Conservation (phyloP, 2,113 vertebrate genomes). For the Erythrocercus mccallii region DNA sequence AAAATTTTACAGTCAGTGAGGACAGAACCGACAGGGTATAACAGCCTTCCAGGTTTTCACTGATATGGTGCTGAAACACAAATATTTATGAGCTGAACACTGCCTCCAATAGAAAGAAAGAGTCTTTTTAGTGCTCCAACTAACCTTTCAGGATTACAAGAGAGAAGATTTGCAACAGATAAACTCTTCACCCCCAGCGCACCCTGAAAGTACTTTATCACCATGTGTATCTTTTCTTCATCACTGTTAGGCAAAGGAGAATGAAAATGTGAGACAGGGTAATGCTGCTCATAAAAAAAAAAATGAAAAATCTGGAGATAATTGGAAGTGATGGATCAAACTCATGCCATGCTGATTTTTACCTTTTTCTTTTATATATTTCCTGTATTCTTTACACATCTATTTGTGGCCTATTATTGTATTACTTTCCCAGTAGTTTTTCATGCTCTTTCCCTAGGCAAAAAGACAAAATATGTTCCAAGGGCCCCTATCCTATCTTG, state of each 20-base stretch:
- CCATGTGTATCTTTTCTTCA: neutral
- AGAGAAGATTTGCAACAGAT: neutral
- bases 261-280: neutral
- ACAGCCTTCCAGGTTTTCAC: conserved; percentile 20
- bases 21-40: conserved; percentile 43
- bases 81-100: conserved; percentile 61
- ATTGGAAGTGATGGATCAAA: neutral
- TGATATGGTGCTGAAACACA: conserved; percentile 58
- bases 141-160: neutral
- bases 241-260: neutral
- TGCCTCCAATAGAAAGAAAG: conserved; percentile 4
- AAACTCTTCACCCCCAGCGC: neutral
- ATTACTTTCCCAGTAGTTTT: neutral
- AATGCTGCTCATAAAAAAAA: neutral
- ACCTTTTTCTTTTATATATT: neutral
- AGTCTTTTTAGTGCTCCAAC: neutral
- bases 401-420: neutral
- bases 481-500: neutral
- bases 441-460: neutral
- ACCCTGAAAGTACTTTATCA: neutral
- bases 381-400: neutral
- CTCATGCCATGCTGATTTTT: neutral
- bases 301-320: neutral
- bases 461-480: neutral
- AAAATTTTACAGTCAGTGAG: conserved; percentile 57